Percentiles rank a stretch among this genome's conserved stretches.
These are phyloP conservation scores for Daboia siamensis DNA, from an alignment of 2,113 vertebrate species.

Conservation along the genomic window DNA sequence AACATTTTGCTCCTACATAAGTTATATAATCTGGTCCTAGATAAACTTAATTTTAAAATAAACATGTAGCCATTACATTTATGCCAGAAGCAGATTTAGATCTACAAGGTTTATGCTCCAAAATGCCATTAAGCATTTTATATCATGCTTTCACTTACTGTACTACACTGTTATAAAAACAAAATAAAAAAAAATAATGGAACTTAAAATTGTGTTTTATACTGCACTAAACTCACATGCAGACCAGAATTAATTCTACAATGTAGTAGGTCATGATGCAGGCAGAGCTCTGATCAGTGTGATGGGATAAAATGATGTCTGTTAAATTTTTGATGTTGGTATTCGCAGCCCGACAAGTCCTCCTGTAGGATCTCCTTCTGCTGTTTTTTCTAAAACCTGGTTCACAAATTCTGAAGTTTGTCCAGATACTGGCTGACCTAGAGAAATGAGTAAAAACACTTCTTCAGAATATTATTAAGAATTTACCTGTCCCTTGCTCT, in stretches of 20 bases:
- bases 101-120: constrained; percentile 71
- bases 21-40: constrained; percentile 64
- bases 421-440: constrained; percentile 87
- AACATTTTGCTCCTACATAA: constrained; percentile 57
- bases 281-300: constrained; percentile 35
- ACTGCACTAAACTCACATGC: constrained; percentile 85
- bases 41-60: constrained; percentile 52
- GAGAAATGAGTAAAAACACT: constrained; percentile 29
- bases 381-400: constrained; percentile 96
- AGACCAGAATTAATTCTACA: constrained; percentile 87
- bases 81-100: constrained; percentile 67
- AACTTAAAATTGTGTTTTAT: constrained; percentile 72
- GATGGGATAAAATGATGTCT: constrained; percentile 45
- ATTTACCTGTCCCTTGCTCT: fast-evolving
- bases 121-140: constrained; percentile 74
- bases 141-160: constrained; percentile 67
- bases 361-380: constrained; percentile 92
- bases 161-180: constrained; percentile 69
- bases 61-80: constrained; percentile 47
- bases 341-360: constrained; percentile 93
- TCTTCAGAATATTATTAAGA: constrained; percentile 7
- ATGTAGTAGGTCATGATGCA: constrained; percentile 58
- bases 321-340: constrained; percentile 89
- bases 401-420: constrained; percentile 98
- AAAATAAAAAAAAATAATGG: constrained; percentile 67